Percentiles rank a stretch among this genome's conserved stretches.
These are phyloP conservation scores for Ceyx margarethae DNA, from an alignment of 2,113 vertebrate species.

Conservation along the genomic window DNA sequence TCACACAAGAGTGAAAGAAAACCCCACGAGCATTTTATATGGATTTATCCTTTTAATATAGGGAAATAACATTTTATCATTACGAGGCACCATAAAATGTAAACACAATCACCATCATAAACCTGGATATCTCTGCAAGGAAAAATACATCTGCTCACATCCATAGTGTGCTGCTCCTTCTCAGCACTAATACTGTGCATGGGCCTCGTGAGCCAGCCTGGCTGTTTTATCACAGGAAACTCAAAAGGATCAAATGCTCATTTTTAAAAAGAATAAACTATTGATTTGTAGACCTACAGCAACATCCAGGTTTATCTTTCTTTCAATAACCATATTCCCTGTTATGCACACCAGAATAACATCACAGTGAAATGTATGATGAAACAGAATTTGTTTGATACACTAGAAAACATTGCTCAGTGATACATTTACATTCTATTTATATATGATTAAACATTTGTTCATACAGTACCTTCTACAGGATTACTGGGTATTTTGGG, in stretches of 20 bases:
- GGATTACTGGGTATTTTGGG: constrained; percentile 70
- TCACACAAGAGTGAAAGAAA: constrained; percentile 61
- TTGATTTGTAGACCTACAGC: constrained; percentile 46
- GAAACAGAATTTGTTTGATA: constrained; percentile 72
- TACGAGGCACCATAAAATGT: constrained; percentile 98
- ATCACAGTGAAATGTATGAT: constrained; percentile 84
- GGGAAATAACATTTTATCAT: constrained; percentile 86
- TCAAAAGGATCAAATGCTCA: constrained; percentile 41
- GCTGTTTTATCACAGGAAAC: constrained; percentile 17
- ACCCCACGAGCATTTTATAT: constrained; percentile 63
- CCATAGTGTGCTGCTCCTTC: constrained; percentile 50
- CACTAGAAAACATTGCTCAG: constrained; percentile 76
- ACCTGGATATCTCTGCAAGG: constrained; percentile 83
- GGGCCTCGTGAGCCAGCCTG: constrained; percentile 36
- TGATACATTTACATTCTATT: constrained; percentile 83
- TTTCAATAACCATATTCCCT: constrained; percentile 80
- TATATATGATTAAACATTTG: constrained; percentile 84
- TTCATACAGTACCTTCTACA: constrained; percentile 85
- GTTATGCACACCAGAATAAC: constrained; percentile 85
- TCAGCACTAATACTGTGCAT: constrained; percentile 45
- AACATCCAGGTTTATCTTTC: constrained; percentile 88
- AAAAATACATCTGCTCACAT: constrained; percentile 55
- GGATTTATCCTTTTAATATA: constrained; percentile 89
- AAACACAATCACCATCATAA: constrained; percentile 91
- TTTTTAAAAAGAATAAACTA: constrained; percentile 63